A percentile compares a stretch with the other conserved stretches of the same genome.
Conservation (phyloP, 2,113 vertebrate species). For the Aphelocoma coerulescens region DNA sequence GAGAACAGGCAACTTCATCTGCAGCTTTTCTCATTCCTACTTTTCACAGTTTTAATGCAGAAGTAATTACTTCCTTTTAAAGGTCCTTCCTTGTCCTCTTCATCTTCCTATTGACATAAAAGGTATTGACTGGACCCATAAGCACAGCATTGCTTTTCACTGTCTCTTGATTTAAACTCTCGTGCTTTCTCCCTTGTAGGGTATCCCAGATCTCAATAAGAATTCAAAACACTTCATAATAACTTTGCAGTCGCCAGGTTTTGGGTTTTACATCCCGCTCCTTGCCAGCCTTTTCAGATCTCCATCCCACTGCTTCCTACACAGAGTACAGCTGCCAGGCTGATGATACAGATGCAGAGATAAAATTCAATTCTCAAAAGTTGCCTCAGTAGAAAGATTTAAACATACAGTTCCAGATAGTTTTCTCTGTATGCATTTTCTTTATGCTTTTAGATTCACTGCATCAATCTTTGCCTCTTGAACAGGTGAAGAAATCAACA, state of each 20-base stretch:
- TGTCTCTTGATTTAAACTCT: not conserved
- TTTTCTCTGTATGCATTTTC: not conserved
- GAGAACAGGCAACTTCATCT: not conserved
- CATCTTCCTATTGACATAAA: not conserved
- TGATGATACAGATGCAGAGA: constrained; percentile 27
- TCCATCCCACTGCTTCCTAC: constrained; percentile 44
- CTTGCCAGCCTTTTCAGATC: constrained; percentile 15
- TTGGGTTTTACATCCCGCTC: not conserved
- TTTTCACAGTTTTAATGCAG: not conserved
- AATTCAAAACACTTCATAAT: not conserved
- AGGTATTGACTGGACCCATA: not conserved
- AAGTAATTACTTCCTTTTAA: not conserved
- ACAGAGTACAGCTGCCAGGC: constrained; percentile 36
- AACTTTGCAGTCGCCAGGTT: not conserved
- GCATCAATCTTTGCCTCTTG: not conserved
- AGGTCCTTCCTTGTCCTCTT: not conserved
- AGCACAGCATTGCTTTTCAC: not conserved
- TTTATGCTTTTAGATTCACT: not conserved
- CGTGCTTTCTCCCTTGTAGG: not conserved
- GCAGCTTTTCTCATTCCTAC: not conserved
- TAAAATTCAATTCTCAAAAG: not conserved
- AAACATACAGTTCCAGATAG: not conserved
- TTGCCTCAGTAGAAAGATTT: not conserved
- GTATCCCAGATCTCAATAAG: not conserved
- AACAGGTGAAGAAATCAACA: not conserved